phyloP scores from a whole-genome alignment of 1,140 invertebrate genomes.

The Anadara kagoshimensis region DNA sequence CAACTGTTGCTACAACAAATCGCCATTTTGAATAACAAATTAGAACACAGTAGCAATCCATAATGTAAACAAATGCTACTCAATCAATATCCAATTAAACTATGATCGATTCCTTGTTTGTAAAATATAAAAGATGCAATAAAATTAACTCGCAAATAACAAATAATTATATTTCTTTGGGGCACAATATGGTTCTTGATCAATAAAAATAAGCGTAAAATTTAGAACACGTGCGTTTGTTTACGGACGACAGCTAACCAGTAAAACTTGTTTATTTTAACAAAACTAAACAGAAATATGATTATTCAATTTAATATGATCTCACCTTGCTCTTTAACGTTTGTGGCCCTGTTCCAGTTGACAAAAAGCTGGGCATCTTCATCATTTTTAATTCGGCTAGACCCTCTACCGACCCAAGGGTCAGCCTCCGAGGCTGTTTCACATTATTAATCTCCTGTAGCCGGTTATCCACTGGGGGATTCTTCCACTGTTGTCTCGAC shows the following conservation, averaged over 20 bases:
- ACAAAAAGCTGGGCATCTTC: conserved; percentile 43
- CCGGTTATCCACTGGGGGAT: conserved; percentile 30
- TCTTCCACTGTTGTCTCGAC: conserved; percentile 35
- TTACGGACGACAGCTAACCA: conserved; percentile 15
- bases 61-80: too few relatives aligned
- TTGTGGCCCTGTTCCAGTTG: conserved; percentile 37
- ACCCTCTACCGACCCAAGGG: conserved; percentile 54
- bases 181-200: not conserved
- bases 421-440: conserved; percentile 53
- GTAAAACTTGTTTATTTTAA: conserved; percentile 2
- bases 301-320: not conserved
- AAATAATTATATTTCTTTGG: conserved; percentile 5
- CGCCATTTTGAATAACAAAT: conserved; percentile 19
- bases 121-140: conserved; percentile 8
- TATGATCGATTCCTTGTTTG: conserved; percentile 4
- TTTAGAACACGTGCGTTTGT: conserved; percentile 18
- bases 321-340: conserved; percentile 59
- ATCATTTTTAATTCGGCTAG: conserved; percentile 50
- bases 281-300: not conserved
- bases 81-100: not conserved
- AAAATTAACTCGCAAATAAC: not conserved
- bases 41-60: not conserved
- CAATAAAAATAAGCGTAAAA: not conserved
- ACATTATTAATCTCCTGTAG: conserved; percentile 37
- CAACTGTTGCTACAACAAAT: conserved; percentile 55